These are phyloP conservation scores for Pecten maximus DNA, from an alignment of 2,888 invertebrate species.

Conservation along the genomic window DNA sequence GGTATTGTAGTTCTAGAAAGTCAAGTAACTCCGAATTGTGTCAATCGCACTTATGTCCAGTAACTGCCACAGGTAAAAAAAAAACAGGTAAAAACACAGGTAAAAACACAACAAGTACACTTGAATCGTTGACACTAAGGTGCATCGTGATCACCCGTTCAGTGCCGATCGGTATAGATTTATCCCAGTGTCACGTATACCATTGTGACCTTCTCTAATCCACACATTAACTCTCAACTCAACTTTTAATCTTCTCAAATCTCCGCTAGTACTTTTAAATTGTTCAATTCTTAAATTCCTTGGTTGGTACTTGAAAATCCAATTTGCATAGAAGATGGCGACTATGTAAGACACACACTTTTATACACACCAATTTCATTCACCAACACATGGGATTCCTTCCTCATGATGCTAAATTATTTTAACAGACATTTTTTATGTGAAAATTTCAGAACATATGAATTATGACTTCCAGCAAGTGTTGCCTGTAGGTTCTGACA, in stretches of 20 bases:
- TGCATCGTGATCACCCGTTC: not conserved
- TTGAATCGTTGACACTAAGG: not conserved
- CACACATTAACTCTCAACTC: not conserved
- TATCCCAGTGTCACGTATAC: not conserved
- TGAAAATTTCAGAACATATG: not conserved
- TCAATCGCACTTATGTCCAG: not conserved
- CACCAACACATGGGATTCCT: not conserved
- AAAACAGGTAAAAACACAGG: constrained; percentile 3
- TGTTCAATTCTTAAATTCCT: not conserved
- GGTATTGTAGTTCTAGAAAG: not conserved
- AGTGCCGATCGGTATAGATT: not conserved
- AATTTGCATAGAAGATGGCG: constrained; percentile 4
- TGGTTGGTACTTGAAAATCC: not conserved
- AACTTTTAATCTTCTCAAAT: constrained; percentile 28
- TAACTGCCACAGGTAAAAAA: not conserved
- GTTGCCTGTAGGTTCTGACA: not conserved
- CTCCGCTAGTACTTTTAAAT: constrained; percentile 24
- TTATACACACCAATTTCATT: not conserved
- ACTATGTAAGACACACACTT: not conserved
- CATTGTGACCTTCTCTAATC: not conserved
- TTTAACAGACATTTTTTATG: not conserved
- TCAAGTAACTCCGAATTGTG: constrained; percentile 7
- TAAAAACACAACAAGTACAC: not conserved
- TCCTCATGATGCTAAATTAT: not conserved
- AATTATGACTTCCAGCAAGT: not conserved